Base-by-base conservation (phyloP, 2,113 vertebrate genomes). In the Peromyscus polionotus region DNA sequence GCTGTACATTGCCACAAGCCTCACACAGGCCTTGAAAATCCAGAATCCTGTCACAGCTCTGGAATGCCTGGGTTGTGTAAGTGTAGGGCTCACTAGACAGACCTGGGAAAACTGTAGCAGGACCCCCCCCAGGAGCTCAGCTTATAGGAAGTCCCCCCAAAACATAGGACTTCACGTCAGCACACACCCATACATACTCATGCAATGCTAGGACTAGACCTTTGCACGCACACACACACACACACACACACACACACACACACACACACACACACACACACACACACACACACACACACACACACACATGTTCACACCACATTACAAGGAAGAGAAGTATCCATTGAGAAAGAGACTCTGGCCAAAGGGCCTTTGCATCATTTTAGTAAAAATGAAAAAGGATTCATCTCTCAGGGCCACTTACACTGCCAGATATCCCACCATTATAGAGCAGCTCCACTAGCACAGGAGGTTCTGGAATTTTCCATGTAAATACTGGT, bases 401-500 rank as follows among this genome's bases (percentile, higher is more conserved):
- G 28, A n/a, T 51, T 63, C 51, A 17, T 70, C 42, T 83, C 24
- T 61, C 9, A 17, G 67, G 26, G 59, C 20, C 36, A 48, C 4
- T 73, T 39, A 93, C 20, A 20, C 19, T 54, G 33, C n/a, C 48
- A 77, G 51, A 76, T 14, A 83, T 12, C 12, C 39, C 10, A 26
- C 24, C 39, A 24, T 1, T 24, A 39, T 4, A 76, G 48, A 33
- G 33, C 26, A 65, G 4, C 31, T 16, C 73, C 11, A 1, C 20
- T 72, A 12, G 19, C 65, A 84, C 33, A 76, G 28, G 42, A 67
- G 48, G 12, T 17, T 94, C 88, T 92, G 31, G 93, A 96, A 72
- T 26, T 72, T 39, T 95, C 86, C 51, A 36, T 67, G 67, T n/a
- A 85, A 89, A 88, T 13, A 26, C 36, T 6, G 83, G 48, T 33